A percentile compares a stretch with the other conserved stretches of the same genome.
These are phyloP conservation scores for Eurois occulta DNA, from an alignment of 2,888 invertebrate genomes.

Conservation along the genomic window DNA sequence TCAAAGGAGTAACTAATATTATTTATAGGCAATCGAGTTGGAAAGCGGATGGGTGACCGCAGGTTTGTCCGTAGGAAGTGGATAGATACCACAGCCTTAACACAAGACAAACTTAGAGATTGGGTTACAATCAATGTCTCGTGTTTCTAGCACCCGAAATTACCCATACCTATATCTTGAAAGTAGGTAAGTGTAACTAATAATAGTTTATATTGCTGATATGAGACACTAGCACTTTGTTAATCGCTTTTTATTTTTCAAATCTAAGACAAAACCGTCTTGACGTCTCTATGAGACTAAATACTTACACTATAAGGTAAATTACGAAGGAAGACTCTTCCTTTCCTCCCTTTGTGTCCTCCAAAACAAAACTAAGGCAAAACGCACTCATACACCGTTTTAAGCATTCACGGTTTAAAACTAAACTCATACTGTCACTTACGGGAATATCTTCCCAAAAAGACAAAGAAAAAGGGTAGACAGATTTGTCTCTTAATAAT, in stretches of 20 bases:
- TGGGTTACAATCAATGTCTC: conserved; percentile 2
- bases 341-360: neutral
- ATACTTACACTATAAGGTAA: neutral
- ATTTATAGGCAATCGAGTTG: neutral
- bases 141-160: neutral
- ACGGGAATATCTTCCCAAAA: too few relatives aligned
- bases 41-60: neutral
- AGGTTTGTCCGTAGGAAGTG: conserved; percentile 2
- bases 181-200: neutral
- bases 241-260: neutral
- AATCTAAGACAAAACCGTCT: neutral
- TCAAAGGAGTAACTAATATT: neutral
- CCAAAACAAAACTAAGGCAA: neutral
- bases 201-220: neutral
- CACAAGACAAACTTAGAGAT: neutral
- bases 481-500: too few relatives aligned
- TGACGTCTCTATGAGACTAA: neutral
- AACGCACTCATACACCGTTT: neutral
- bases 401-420: too few relatives aligned
- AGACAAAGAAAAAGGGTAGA: too few relatives aligned
- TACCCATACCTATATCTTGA: neutral
- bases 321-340: neutral
- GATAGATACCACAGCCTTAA: neutral
- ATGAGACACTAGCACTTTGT: neutral
- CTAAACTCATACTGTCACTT: too few relatives aligned